phyloP scores from a whole-genome alignment of 2,888 invertebrate species.

The Drosophila neutralis region DNA sequence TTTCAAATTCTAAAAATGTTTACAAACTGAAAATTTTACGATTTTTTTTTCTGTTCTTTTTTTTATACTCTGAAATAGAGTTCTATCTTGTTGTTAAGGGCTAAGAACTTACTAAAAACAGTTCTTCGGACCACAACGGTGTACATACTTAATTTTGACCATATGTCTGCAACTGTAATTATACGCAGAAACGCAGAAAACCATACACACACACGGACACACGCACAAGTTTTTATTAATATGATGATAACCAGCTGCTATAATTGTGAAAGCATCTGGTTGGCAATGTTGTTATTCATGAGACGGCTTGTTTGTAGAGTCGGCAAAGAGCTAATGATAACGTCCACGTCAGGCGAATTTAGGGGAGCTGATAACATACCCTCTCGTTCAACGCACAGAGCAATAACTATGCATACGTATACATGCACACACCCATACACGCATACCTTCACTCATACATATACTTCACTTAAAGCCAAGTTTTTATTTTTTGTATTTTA shows the following conservation, averaged over 20 bases:
- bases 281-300: constrained; percentile 42
- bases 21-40: neutral
- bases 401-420: neutral
- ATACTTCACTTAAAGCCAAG: neutral
- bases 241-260: constrained; percentile 52
- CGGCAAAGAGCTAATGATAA: constrained; percentile 51
- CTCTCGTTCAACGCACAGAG: constrained; percentile 6
- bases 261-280: constrained; percentile 34
- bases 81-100: neutral
- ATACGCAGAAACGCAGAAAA: neutral
- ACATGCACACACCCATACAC: neutral
- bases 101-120: neutral
- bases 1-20: neutral
- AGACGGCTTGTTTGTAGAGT: constrained; percentile 39
- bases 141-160: neutral
- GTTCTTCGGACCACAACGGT: neutral
- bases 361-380: constrained; percentile 41
- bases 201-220: neutral
- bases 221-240: constrained; percentile 17
- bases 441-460: neutral
- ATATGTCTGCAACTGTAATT: neutral
- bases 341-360: constrained; percentile 34
- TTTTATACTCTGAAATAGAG: neutral
- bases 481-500: neutral
- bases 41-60: neutral